Conservation (phyloP, 2,113 vertebrate species). For the Oncorhynchus gorbuscha region DNA sequence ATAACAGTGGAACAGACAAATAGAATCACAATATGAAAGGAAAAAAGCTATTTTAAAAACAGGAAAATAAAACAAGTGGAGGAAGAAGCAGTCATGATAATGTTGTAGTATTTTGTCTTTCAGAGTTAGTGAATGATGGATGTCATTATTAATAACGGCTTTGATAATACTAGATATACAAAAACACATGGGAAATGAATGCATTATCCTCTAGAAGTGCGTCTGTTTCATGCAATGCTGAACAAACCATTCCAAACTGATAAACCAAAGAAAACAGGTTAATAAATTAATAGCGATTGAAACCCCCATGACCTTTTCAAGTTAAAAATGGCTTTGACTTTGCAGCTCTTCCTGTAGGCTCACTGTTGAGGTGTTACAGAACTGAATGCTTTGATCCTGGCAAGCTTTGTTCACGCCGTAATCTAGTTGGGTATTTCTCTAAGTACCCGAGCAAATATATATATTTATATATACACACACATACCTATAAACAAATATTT, state of each 20-base stretch:
- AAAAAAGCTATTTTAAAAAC: constrained; percentile 45
- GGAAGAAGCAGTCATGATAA: constrained; percentile 15
- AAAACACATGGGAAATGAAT: constrained; percentile 61
- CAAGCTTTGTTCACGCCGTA: constrained; percentile 10
- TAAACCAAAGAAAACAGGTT: constrained; percentile 41
- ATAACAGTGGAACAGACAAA: constrained; percentile 49
- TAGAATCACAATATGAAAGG: constrained; percentile 22
- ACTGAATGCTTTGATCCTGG: not conserved
- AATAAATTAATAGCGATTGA: constrained; percentile 74
- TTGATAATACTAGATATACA: constrained; percentile 57
- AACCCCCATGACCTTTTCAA: constrained; percentile 50
- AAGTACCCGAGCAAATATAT: constrained; percentile 28
- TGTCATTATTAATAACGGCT: constrained; percentile 21
- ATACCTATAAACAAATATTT: constrained; percentile 55
- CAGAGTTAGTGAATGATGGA: not conserved
- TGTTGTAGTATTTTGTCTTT: not conserved
- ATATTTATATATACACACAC: constrained; percentile 56
- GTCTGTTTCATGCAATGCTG: constrained; percentile 50
- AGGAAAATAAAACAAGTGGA: constrained; percentile 45
- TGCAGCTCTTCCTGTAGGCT: not conserved
- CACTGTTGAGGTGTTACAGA: not conserved
- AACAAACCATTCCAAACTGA: constrained; percentile 47
- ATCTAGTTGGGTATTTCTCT: constrained; percentile 32
- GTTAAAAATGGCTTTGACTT: constrained; percentile 47
- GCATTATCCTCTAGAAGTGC: constrained; percentile 27